phyloP scores from a whole-genome alignment of 1,140 invertebrate genomes.

The Hestina assimilis region DNA sequence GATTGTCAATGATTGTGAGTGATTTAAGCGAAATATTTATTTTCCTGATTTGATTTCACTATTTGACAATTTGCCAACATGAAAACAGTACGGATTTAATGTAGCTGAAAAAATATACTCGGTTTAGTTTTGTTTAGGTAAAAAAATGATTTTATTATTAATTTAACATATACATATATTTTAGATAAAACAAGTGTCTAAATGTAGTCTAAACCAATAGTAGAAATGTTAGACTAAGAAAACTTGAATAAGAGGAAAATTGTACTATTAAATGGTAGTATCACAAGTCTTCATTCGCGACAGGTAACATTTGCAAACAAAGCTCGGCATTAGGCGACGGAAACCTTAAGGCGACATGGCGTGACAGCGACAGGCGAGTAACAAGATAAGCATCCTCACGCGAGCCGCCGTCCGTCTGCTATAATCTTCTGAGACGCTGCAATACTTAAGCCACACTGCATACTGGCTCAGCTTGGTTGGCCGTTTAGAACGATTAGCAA shows the following conservation, averaged over 20 bases:
- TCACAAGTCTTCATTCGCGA: conserved; percentile 6
- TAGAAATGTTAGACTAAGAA: neutral
- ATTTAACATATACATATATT: too few relatives aligned
- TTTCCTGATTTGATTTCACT: neutral
- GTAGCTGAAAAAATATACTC: too few relatives aligned
- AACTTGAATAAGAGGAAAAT: neutral
- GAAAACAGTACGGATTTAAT: neutral
- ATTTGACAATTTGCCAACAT: neutral
- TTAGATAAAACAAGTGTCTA: too few relatives aligned
- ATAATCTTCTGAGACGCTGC: conserved; percentile 20
- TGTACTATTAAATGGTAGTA: neutral
- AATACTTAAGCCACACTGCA: conserved; percentile 14
- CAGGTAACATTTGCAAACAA: conserved; percentile 24
- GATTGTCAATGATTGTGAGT: neutral
- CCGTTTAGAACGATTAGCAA: neutral
- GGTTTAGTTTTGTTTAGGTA: too few relatives aligned
- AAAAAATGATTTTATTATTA: too few relatives aligned
- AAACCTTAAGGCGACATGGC: conserved; percentile 28
- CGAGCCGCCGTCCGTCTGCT: conserved; percentile 15
- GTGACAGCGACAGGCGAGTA: conserved; percentile 30
- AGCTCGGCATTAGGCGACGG: conserved; percentile 26
- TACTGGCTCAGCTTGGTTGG: neutral
- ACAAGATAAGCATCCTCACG: conserved; percentile 30
- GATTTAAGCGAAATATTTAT: neutral
- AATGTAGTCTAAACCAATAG: too few relatives aligned